Conservation (phyloP, 2,113 vertebrate genomes). For the Pogona vitticeps region DNA sequence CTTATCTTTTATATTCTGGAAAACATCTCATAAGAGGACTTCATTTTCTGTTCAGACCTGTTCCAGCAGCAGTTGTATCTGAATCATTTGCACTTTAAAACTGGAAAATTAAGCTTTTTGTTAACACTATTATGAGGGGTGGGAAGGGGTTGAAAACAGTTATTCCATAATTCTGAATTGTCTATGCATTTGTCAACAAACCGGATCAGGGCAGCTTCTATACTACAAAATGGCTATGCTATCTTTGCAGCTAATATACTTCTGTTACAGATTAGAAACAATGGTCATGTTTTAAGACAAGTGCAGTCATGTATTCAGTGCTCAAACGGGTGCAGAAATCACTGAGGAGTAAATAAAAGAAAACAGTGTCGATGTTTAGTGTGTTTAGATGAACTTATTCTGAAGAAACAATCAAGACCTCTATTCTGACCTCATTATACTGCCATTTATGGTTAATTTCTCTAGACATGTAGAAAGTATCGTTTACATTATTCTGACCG, state of each 20-base stretch:
- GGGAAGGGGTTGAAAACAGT: slow-evolving; percentile 59
- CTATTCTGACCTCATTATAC: slow-evolving; percentile 61
- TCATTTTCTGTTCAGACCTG: slow-evolving; percentile 75
- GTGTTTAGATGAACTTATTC: slow-evolving; percentile 71
- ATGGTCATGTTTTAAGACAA: slow-evolving; percentile 72
- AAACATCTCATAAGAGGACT: slow-evolving; percentile 88
- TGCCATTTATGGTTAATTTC: slow-evolving; percentile 51
- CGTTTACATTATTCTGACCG: slow-evolving; percentile 68
- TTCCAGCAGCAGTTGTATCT: slow-evolving; percentile 79
- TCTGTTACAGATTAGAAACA: slow-evolving; percentile 74
- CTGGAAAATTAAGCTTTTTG: slow-evolving; percentile 84
- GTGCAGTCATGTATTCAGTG: slow-evolving; percentile 71
- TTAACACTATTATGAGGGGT: slow-evolving; percentile 78
- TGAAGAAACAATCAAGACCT: slow-evolving; percentile 60
- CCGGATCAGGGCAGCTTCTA: slow-evolving; percentile 78
- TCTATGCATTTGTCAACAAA: slow-evolving; percentile 87
- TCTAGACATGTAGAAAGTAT: slow-evolving; percentile 63
- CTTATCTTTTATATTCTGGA: slow-evolving; percentile 98
- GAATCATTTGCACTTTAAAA: slow-evolving; percentile 90
- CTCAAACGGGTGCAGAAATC: slow-evolving; percentile 69
- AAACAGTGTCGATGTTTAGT: slow-evolving; percentile 65
- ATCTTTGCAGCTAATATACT: slow-evolving; percentile 76
- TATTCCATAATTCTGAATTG: slow-evolving; percentile 84
- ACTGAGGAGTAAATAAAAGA: slow-evolving; percentile 75
- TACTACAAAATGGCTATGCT: slow-evolving; percentile 77